These are phyloP conservation scores for Palythoa caribaeorum DNA, from an alignment of 92 coral and sea anemone species.

Conservation along the genomic window DNA sequence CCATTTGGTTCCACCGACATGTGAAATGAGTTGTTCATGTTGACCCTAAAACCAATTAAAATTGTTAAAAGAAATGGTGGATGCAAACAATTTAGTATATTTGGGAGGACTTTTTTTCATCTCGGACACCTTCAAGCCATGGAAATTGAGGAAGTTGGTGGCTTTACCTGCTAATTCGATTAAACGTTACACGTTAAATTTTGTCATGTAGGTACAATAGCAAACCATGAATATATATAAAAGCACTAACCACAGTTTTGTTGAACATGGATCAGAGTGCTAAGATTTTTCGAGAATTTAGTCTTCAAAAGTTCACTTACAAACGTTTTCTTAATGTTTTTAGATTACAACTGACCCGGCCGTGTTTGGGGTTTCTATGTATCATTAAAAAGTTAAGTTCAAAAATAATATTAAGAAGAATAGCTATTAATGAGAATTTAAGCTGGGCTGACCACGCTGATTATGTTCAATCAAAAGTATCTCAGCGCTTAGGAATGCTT, in stretches of 20 bases:
- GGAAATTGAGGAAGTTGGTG: not conserved
- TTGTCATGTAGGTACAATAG: not conserved
- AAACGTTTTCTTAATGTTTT: too few species aligned
- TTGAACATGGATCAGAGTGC: too few species aligned
- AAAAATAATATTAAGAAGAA: too few species aligned
- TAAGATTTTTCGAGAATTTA: too few species aligned
- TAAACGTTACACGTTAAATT: not conserved
- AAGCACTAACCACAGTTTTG: not conserved
- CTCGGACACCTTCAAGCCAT: not conserved
- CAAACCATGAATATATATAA: not conserved
- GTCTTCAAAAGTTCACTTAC: too few species aligned
- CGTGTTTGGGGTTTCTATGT: too few species aligned
- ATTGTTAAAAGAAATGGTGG: not conserved
- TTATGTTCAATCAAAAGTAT: too few species aligned
- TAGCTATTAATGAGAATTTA: too few species aligned
- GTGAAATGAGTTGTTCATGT: not conserved
- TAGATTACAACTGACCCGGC: too few species aligned
- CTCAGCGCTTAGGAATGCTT: too few species aligned
- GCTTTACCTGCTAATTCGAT: not conserved
- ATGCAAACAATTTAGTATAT: not conserved
- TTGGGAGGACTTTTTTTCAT: not conserved
- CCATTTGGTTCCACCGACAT: not conserved
- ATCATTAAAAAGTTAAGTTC: too few species aligned
- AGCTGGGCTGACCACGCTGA: too few species aligned
- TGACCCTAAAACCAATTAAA: not conserved